These are phyloP conservation scores for Bovichtus diacanthus DNA, from an alignment of 2,797 vertebrate genomes.

Conservation along the genomic window DNA sequence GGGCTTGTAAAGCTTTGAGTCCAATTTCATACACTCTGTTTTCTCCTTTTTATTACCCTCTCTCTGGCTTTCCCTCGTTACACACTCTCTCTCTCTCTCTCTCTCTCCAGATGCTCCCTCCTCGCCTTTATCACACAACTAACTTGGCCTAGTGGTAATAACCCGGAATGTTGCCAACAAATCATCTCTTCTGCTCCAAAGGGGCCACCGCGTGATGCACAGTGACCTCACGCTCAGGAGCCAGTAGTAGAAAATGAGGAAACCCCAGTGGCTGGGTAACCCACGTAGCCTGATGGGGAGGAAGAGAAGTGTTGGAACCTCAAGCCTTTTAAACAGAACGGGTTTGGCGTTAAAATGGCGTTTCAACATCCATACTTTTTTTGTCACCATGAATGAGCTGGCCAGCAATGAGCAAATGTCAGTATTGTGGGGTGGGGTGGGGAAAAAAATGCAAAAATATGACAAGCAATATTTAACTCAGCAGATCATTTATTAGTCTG, in stretches of 20 bases:
- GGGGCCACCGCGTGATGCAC: constrained; percentile 44
- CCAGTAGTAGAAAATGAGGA: constrained; percentile 66
- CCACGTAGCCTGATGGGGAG: constrained; percentile 6
- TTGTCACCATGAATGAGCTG: not conserved
- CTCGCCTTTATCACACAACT: constrained; percentile 37
- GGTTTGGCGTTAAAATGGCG: constrained; percentile 5
- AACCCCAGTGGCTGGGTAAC: constrained; percentile 41
- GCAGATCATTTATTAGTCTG: not conserved
- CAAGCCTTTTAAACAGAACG: not conserved
- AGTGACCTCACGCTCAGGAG: constrained; percentile 55
- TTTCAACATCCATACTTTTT: not conserved
- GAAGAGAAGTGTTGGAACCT: not conserved
- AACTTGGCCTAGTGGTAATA: constrained; percentile 58
- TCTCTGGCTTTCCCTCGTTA: not conserved
- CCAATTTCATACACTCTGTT: constrained; percentile 71
- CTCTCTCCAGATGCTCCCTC: constrained; percentile 1
- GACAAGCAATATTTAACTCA: not conserved
- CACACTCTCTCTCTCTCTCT: constrained; percentile 1
- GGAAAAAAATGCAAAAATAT: not conserved
- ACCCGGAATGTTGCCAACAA: constrained; percentile 62
- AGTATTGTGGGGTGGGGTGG: not conserved
- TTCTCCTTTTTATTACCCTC: constrained; percentile 63
- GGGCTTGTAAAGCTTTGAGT: constrained; percentile 67
- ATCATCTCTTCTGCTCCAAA: constrained; percentile 60
- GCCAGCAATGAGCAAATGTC: not conserved